phyloP scores from a whole-genome alignment of 2,888 invertebrate species.

The Torymus auratus region DNA sequence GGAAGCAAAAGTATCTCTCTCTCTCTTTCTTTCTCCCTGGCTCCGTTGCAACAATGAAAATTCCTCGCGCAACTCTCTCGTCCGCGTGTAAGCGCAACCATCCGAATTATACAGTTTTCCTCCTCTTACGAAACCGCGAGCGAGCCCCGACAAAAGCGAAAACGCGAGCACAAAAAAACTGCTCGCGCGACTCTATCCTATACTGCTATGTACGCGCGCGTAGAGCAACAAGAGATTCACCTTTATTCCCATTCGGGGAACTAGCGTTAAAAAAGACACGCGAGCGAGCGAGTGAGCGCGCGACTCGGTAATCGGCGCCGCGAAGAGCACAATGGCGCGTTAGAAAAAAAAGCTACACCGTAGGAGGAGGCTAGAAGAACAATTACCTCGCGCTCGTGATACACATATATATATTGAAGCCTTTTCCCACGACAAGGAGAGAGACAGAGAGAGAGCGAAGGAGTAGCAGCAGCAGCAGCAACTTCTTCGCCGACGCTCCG shows the following conservation, averaged over 20 bases:
- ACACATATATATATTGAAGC: constrained; percentile 22
- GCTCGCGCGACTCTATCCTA: not conserved
- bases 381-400: constrained; percentile 37
- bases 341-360: constrained; percentile 14
- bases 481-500: not conserved
- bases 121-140: constrained; percentile 42
- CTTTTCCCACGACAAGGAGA: constrained; percentile 44
- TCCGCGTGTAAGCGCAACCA: constrained; percentile 32
- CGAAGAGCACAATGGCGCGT: constrained; percentile 31
- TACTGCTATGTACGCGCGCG: not conserved
- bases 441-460: not conserved
- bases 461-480: not conserved
- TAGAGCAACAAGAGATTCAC: constrained; percentile 26
- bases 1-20: constrained; percentile 30
- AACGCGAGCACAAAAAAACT: constrained; percentile 33
- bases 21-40: too few relatives aligned
- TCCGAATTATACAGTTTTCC: constrained; percentile 32
- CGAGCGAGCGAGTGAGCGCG: constrained; percentile 10
- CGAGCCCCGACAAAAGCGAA: constrained; percentile 49
- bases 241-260: constrained; percentile 47
- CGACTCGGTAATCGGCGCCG: constrained; percentile 17
- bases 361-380: constrained; percentile 14
- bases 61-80: constrained; percentile 49
- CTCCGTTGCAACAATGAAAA: constrained; percentile 47
- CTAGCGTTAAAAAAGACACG: constrained; percentile 17